Conservation (phyloP, 2,888 invertebrate genomes). For the Cephus spinipes region DNA sequence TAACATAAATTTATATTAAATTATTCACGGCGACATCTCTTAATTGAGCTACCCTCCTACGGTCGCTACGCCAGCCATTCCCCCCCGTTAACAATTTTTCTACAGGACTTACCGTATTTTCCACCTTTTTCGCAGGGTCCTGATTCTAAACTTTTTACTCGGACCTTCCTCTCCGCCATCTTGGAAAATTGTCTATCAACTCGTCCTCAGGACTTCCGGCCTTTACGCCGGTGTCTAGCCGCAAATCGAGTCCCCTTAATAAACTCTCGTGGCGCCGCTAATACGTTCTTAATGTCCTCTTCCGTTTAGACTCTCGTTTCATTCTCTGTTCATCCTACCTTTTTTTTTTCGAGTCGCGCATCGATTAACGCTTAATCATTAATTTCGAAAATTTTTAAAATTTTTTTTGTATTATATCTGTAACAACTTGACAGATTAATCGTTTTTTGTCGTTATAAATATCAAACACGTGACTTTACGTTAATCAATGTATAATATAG, state of each 20-base stretch:
- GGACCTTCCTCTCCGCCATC: not conserved
- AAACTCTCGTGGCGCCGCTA: not conserved
- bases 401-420: not conserved
- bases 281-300: constrained; percentile 2
- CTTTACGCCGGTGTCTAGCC: not conserved
- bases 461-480: not conserved
- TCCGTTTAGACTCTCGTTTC: not conserved
- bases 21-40: constrained; percentile 8
- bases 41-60: not conserved
- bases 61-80: not conserved
- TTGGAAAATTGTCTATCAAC: not conserved
- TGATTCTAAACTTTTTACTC: not conserved
- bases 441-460: not conserved
- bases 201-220: not conserved
- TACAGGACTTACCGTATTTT: not conserved
- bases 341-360: not conserved
- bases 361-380: constrained; percentile 7
- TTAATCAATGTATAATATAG: not conserved
- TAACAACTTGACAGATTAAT: not conserved
- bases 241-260: not conserved
- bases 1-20: constrained; percentile 9
- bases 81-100: not conserved
- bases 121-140: not conserved
- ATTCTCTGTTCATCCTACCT: not conserved
- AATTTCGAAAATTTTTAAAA: not conserved